These are phyloP conservation scores for Colletes gigas DNA, from an alignment of 1,140 invertebrate species.

Conservation along the genomic window DNA sequence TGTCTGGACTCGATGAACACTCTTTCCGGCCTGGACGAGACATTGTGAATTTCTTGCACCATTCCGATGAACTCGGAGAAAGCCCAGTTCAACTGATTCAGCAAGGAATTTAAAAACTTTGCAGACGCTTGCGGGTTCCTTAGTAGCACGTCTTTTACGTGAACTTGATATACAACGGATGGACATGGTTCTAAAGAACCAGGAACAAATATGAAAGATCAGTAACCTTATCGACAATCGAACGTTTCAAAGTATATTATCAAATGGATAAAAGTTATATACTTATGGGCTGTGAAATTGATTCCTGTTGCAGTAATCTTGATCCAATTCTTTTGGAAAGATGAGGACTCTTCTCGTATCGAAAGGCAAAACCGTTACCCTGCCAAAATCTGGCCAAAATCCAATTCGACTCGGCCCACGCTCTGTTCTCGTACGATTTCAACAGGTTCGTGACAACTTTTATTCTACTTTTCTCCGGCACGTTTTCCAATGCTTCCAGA, in stretches of 20 bases:
- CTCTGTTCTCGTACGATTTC: conserved; percentile 90
- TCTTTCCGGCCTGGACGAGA: conserved; percentile 84
- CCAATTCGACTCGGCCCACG: conserved; percentile 94
- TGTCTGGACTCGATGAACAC: conserved; percentile 88
- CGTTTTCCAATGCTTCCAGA: conserved; percentile 84
- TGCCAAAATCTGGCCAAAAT: conserved; percentile 92
- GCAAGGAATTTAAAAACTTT: conserved; percentile 88
- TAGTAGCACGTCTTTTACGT: conserved; percentile 81
- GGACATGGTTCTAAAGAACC: conserved; percentile 83
- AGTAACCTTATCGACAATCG: neutral
- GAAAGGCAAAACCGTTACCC: conserved; percentile 90
- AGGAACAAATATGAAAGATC: neutral
- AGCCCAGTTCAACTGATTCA: conserved; percentile 93
- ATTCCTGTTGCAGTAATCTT: conserved; percentile 78
- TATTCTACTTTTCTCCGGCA: conserved; percentile 80
- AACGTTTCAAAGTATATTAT: conserved; percentile 7
- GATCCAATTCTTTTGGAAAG: conserved; percentile 80
- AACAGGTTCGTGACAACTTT: conserved; percentile 86
- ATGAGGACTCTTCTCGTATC: conserved; percentile 86
- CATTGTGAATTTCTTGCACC: conserved; percentile 88
- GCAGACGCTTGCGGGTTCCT: conserved; percentile 79
- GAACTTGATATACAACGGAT: conserved; percentile 82
- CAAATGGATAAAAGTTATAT: conserved; percentile 54
- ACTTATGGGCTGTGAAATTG: conserved; percentile 80
- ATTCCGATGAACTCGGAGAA: conserved; percentile 94